These are phyloP conservation scores for Tychaedon coryphoeus DNA, from an alignment of 2,113 vertebrate species.

Conservation along the genomic window DNA sequence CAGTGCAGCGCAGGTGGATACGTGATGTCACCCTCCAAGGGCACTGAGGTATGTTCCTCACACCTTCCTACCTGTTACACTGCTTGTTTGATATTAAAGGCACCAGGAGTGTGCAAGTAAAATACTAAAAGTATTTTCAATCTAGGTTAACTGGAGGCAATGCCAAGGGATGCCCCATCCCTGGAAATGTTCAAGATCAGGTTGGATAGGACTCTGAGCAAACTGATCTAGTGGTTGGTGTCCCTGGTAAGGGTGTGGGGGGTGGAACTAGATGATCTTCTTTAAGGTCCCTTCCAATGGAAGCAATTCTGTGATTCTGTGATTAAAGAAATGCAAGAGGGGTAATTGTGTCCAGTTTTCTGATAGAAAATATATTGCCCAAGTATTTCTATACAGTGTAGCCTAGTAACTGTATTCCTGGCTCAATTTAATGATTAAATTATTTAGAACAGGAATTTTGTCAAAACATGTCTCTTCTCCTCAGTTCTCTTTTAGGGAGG, in stretches of 20 bases:
- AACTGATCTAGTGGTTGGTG: not conserved
- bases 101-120: not conserved
- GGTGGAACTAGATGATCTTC: not conserved
- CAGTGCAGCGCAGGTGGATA: not conserved
- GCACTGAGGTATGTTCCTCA: not conserved
- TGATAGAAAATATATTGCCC: not conserved
- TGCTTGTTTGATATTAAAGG: not conserved
- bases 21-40: fast-evolving
- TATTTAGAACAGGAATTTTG: not conserved
- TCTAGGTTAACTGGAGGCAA: not conserved
- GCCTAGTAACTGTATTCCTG: not conserved
- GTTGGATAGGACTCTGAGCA: not conserved
- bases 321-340: not conserved
- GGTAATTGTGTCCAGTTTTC: not conserved
- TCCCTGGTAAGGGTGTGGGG: not conserved
- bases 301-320: not conserved
- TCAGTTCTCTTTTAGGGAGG: not conserved
- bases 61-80: not conserved
- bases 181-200: not conserved
- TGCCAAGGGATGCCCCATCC: not conserved
- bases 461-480: not conserved
- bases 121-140: not conserved
- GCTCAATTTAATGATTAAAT: not conserved
- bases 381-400: not conserved
- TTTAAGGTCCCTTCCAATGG: not conserved